Evolutionary conservation across 2,797 vertebrate genomes (phyloP).

Genomic region (Diplodus puntazzo): DNA sequence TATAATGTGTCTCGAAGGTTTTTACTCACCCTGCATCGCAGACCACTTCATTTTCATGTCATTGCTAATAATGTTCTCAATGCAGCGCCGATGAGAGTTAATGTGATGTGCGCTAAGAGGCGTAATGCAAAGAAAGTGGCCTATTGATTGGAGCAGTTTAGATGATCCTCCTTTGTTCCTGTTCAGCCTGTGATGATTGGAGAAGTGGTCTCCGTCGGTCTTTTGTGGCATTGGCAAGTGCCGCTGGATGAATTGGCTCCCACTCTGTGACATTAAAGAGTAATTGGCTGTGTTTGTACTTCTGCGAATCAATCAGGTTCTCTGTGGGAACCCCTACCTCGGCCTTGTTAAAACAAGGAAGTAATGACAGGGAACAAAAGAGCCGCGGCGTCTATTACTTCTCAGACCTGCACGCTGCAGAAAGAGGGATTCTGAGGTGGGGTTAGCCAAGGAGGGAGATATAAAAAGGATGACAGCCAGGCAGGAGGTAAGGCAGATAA

Average conservation of each 20-base stretch:
- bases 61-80: constrained; percentile 20
- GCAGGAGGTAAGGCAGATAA: constrained; percentile 14
- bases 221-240: constrained; percentile 26
- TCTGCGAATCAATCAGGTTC: constrained; percentile 69
- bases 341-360: constrained; percentile 53
- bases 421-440: neutral
- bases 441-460: neutral
- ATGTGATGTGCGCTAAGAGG: constrained; percentile 18
- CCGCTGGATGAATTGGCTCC: constrained; percentile 64
- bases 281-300: constrained; percentile 78
- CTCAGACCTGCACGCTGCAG: constrained; percentile 12
- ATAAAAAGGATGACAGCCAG: constrained; percentile 1
- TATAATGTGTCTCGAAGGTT: neutral
- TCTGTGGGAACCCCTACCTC: constrained; percentile 54
- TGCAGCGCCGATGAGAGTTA: constrained; percentile 5
- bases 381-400: constrained; percentile 18
- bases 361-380: constrained; percentile 61
- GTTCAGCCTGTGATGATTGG: constrained; percentile 46
- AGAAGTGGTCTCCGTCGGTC: constrained; percentile 16
- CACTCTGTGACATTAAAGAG: constrained; percentile 71
- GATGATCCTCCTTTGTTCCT: constrained; percentile 63
- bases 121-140: constrained; percentile 37
- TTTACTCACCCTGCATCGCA: constrained; percentile 13
- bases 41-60: constrained; percentile 9
- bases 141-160: constrained; percentile 65